Base-by-base conservation (phyloP, 2,113 vertebrate genomes). In the Oenanthe melanoleuca region DNA sequence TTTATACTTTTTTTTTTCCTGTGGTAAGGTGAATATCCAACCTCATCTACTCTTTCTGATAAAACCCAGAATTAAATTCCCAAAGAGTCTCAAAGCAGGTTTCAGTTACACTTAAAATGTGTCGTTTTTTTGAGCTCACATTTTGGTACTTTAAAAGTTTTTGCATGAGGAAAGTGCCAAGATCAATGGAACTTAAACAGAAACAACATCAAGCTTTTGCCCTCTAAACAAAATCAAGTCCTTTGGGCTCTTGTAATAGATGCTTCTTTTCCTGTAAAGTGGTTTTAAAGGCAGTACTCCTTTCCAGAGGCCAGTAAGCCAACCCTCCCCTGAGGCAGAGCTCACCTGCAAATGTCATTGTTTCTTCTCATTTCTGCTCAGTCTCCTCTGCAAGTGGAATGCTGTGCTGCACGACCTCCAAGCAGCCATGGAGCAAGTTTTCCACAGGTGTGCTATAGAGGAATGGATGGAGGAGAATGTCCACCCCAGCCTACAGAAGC, bases 401-500 rank as follows among this genome's bases (percentile, higher is more conserved):
- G 45, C 95, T 57, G 97, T 98, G 29, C 95, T 94, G 22, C 97
- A 87, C n/a, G 98, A 98, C 21, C 93, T 99, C 61, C 98, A 96
- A 67, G 96, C 91, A 11, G 98, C 98, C 95, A 98, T 99, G 98
- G 80, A 92, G 19, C 95, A 77, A 10, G 89, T 98, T 69, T 99
- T 99, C 96, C 98, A 98, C 69, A 85, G 96, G 0, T 96, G 98
- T 23, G 95, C 99, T 1, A 95, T 97, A 60, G 98, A 99, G 79
- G 99, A 99, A 93, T 99, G 99, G 99, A 96, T 99, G 77, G 98
- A 99, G 80, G 99, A 99, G 92, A 99, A 99, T 0, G 98, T 98
- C 66, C 94, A 94, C 17, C 98, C 98, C 6, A 98, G 98, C 55
- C 84, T 98, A 67, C 96, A 93, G 72, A 98, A 97, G 73, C 96